A percentile compares a stretch with the other conserved stretches of the same genome.
These are phyloP conservation scores for Scaptomyza polygonia DNA, from an alignment of 2,888 invertebrate genomes.

Conservation along the genomic window DNA sequence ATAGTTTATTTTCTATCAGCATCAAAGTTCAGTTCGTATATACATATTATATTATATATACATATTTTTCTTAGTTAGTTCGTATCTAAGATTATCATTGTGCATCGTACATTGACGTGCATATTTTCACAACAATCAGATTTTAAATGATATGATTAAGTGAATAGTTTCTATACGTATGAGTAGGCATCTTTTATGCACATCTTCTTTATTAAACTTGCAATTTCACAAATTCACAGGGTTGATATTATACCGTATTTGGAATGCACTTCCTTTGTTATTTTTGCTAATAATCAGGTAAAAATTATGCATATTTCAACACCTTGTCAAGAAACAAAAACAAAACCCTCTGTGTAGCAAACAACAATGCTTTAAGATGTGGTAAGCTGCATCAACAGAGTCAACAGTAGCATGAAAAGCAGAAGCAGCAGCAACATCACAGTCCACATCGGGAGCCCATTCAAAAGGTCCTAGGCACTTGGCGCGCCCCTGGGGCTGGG, in stretches of 20 bases:
- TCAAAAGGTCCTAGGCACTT: slow-evolving; percentile 64
- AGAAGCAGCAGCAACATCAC: slow-evolving; percentile 5
- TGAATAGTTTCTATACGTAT: not conserved
- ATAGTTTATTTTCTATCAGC: too few species aligned
- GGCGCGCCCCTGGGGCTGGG: slow-evolving; percentile 47
- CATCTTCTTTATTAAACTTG: too few species aligned
- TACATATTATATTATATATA: too few species aligned
- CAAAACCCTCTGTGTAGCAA: slow-evolving; percentile 22
- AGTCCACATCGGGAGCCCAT: slow-evolving; percentile 34
- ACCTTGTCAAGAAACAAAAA: slow-evolving; percentile 14
- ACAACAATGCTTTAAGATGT: slow-evolving; percentile 51
- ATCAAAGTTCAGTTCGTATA: too few species aligned
- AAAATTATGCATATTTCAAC: slow-evolving; percentile 39
- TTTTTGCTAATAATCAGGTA: slow-evolving; percentile 12
- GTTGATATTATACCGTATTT: not conserved
- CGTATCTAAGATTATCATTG: not conserved
- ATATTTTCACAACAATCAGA: not conserved
- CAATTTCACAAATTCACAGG: not conserved
- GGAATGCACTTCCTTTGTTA: not conserved
- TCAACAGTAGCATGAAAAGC: slow-evolving; percentile 2
- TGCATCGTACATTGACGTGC: too few species aligned
- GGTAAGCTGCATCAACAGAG: slow-evolving; percentile 32
- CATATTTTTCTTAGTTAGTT: not conserved
- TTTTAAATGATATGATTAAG: not conserved
- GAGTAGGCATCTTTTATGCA: not conserved